These are phyloP conservation scores for Pygocentrus nattereri DNA, from an alignment of 2,797 vertebrate genomes.

Conservation along the genomic window DNA sequence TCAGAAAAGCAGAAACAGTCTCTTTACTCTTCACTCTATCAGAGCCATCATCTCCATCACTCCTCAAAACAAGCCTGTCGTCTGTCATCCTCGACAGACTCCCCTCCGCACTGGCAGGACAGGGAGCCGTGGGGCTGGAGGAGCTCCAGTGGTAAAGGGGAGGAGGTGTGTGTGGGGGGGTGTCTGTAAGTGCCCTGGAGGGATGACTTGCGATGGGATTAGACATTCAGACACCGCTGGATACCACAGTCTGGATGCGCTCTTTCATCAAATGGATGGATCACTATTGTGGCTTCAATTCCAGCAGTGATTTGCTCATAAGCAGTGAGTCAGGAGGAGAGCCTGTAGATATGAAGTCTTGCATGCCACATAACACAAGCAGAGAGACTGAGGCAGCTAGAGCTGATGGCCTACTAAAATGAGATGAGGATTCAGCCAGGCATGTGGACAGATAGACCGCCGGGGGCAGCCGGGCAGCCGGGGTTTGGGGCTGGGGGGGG, in stretches of 20 bases:
- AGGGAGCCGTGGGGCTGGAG: background rate
- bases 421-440: background rate
- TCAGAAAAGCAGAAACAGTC: constrained; percentile 7
- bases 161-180: constrained; percentile 25
- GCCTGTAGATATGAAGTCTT: background rate
- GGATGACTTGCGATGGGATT: constrained; percentile 52
- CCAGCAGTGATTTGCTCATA: constrained; percentile 54
- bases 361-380: background rate
- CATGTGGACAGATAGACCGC: too few relatives aligned
- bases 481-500: too few relatives aligned
- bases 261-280: constrained; percentile 57
- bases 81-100: constrained; percentile 58
- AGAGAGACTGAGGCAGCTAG: background rate
- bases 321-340: constrained; percentile 27
- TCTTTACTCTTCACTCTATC: constrained; percentile 14
- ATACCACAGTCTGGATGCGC: constrained; percentile 47
- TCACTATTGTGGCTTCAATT: constrained; percentile 54
- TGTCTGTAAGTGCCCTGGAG: constrained; percentile 43
- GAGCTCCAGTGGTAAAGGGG: constrained; percentile 22
- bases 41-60: constrained; percentile 8
- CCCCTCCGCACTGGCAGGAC: background rate
- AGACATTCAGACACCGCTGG: constrained; percentile 55
- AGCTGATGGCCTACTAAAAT: background rate
- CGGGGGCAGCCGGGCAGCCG: too few relatives aligned
- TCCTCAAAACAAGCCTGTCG: constrained; percentile 41